Evolutionary conservation across 2,888 invertebrate genomes (phyloP).

Genomic region (Sinotaia quadrata): DNA sequence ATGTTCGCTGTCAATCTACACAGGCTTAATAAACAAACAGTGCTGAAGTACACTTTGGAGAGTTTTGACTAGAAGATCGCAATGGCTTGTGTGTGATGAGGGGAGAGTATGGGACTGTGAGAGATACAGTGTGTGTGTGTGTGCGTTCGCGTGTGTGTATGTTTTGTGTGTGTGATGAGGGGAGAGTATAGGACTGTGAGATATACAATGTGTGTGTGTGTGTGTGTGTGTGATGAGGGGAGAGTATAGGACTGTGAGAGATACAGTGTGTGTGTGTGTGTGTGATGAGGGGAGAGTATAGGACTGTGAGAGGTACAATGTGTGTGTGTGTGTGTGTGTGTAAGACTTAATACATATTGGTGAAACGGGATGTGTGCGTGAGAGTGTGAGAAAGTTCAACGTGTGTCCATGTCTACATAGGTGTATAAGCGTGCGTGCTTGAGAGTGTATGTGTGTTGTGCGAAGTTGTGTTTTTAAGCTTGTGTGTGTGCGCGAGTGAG

Average conservation of each 20-base stretch:
- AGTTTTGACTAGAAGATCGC: too few species aligned
- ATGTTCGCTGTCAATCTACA: too few species aligned
- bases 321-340: not conserved
- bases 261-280: conserved; percentile 14
- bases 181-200: conserved; percentile 6
- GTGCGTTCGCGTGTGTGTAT: conserved; percentile 12
- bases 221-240: conserved; percentile 17
- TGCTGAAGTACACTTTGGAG: too few species aligned
- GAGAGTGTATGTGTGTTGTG: too few species aligned
- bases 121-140: not conserved
- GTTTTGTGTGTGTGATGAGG: conserved; percentile 12
- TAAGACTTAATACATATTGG: not conserved
- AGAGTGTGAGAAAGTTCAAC: conserved; percentile 1
- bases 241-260: conserved; percentile 15
- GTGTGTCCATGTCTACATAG: too few species aligned
- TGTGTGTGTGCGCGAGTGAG: too few species aligned
- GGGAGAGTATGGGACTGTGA: not conserved
- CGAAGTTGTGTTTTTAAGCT: too few species aligned
- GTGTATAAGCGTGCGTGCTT: too few species aligned
- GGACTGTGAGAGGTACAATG: not conserved
- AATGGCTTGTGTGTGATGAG: not conserved
- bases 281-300: conserved; percentile 1
- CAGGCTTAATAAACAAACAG: too few species aligned
- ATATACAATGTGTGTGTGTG: not conserved
- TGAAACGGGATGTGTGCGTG: not conserved